Evolutionary conservation across 2,888 invertebrate genomes (phyloP).

Genomic region (Drosophila nr. perissopoda): DNA sequence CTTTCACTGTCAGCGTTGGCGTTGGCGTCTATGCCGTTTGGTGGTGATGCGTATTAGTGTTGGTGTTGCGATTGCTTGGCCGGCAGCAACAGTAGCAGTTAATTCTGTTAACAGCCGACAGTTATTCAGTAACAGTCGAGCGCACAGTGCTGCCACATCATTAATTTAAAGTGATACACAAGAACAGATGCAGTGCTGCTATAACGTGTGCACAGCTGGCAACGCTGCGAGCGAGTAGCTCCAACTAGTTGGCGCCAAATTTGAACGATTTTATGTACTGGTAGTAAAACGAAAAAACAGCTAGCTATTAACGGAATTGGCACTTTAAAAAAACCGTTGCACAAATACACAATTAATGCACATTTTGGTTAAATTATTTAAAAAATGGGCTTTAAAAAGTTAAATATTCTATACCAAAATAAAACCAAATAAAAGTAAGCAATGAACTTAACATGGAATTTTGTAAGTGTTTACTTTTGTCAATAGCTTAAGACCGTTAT

Average conservation of each 20-base stretch:
- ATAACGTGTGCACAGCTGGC: slow-evolving; percentile 17
- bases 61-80: slow-evolving; percentile 40
- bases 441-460: background rate
- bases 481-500: background rate
- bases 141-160: slow-evolving; percentile 32
- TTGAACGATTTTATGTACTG: slow-evolving; percentile 14
- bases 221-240: slow-evolving; percentile 21
- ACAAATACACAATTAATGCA: background rate
- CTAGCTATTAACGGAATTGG: background rate
- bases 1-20: slow-evolving; percentile 38
- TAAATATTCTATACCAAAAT: background rate
- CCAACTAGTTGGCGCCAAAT: slow-evolving; percentile 21
- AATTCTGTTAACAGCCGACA: slow-evolving; percentile 20
- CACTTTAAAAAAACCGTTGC: background rate
- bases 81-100: slow-evolving; percentile 32
- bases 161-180: slow-evolving; percentile 6
- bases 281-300: background rate
- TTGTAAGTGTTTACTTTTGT: background rate
- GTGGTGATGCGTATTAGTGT: slow-evolving; percentile 15
- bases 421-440: background rate
- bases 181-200: slow-evolving; percentile 27
- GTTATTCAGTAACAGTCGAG: slow-evolving; percentile 11
- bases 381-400: background rate
- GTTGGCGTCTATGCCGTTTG: slow-evolving; percentile 6
- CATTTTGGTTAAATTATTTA: background rate